These are phyloP conservation scores for Alcedo atthis DNA, from an alignment of 2,797 vertebrate species.

Conservation along the genomic window DNA sequence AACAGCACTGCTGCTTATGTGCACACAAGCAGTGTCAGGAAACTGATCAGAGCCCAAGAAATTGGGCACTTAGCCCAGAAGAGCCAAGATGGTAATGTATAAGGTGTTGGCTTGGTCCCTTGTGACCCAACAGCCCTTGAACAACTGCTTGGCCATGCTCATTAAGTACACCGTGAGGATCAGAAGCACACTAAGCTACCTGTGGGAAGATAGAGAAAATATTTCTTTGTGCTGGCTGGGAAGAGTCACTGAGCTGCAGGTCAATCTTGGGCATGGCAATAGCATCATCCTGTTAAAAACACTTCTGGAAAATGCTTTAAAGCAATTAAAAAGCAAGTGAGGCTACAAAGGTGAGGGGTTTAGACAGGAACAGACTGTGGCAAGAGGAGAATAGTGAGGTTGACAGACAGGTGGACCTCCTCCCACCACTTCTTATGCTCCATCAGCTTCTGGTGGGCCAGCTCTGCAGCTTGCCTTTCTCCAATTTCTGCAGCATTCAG, in stretches of 20 bases:
- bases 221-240: background rate
- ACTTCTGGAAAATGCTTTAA: background rate
- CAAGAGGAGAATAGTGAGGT: background rate
- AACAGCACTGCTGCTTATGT: background rate
- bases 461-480: background rate
- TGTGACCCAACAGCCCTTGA: background rate
- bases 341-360: background rate
- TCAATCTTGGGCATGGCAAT: fast-evolving
- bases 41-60: background rate
- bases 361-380: fast-evolving
- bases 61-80: background rate
- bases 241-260: background rate
- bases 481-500: background rate
- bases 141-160: fast-evolving
- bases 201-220: background rate
- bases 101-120: background rate
- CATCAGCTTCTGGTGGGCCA: background rate
- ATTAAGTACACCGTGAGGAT: fast-evolving
- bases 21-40: background rate
- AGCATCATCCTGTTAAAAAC: background rate
- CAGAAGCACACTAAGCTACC: background rate
- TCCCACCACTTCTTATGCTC: background rate
- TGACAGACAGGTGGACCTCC: background rate
- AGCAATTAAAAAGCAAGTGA: background rate
- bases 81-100: fast-evolving